Conservation (phyloP, 2,113 vertebrate species). For the Chrysemys picta region DNA sequence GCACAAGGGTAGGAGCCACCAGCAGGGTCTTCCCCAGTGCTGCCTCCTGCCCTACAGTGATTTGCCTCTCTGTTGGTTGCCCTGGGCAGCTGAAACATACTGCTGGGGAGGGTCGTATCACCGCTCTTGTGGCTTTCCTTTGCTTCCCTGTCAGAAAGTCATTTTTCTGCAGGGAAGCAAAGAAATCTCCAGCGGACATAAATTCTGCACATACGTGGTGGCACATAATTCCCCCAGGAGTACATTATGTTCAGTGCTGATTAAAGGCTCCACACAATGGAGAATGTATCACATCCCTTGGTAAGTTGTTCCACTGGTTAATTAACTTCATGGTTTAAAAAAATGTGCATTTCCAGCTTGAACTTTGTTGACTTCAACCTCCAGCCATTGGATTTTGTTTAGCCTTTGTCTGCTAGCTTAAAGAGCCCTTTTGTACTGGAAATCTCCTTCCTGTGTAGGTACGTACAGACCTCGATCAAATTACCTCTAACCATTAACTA, state of each 20-base stretch:
- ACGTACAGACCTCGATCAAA: neutral
- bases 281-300: neutral
- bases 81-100: too few relatives aligned
- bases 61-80: too few relatives aligned
- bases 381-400: neutral
- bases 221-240: too few relatives aligned
- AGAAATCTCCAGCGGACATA: too few relatives aligned
- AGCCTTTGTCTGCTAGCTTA: neutral
- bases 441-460: accelerated
- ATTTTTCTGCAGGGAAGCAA: too few relatives aligned
- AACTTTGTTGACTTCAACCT: neutral
- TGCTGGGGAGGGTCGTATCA: too few relatives aligned
- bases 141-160: too few relatives aligned
- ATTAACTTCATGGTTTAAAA: neutral
- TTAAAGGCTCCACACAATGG: neutral
- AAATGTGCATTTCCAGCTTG: accelerated
- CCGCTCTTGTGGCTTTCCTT: too few relatives aligned
- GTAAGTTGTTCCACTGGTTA: neutral
- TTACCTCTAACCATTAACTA: neutral
- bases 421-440: neutral
- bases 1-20: too few relatives aligned
- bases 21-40: too few relatives aligned
- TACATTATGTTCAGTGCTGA: neutral
- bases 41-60: too few relatives aligned
- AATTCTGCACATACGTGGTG: too few relatives aligned